These are phyloP conservation scores for Eulemur mongoz DNA, from an alignment of 2,797 vertebrate genomes.

Conservation along the genomic window DNA sequence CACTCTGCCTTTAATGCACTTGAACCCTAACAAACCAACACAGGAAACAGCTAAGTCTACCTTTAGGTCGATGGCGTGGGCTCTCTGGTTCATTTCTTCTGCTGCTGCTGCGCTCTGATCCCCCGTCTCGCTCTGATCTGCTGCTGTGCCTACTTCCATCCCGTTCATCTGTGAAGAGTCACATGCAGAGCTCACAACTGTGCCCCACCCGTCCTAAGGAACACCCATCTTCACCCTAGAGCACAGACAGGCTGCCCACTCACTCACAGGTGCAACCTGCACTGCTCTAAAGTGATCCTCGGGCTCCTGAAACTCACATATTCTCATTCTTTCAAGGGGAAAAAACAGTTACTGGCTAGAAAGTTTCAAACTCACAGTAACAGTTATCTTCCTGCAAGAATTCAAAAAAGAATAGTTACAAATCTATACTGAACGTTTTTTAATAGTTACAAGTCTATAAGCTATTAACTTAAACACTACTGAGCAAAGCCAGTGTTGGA, in stretches of 20 bases:
- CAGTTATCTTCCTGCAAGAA: constrained; percentile 53
- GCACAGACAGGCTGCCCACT: background rate
- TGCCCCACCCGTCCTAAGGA: background rate
- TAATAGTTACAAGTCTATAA: background rate
- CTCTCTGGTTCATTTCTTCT: constrained; percentile 91
- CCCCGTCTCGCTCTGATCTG: constrained; percentile 90
- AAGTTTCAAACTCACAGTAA: constrained; percentile 62
- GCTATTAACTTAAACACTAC: background rate
- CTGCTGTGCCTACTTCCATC: constrained; percentile 87
- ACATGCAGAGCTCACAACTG: background rate
- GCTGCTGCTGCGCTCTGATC: constrained; percentile 91
- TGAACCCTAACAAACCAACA: accelerated
- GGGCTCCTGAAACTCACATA: constrained; percentile 49
- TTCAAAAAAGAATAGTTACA: constrained; percentile 31
- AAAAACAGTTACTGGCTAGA: constrained; percentile 56
- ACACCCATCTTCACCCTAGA: background rate
- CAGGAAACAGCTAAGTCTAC: constrained; percentile 77
- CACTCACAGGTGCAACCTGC: constrained; percentile 34
- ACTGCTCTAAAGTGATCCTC: background rate
- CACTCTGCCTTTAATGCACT: background rate
- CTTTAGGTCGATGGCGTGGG: constrained; percentile 93
- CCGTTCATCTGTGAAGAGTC: constrained; percentile 87
- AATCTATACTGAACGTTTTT: background rate
- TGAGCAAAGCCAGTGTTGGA: background rate
- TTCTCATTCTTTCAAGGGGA: constrained; percentile 27